Percentiles rank a stretch among this genome's conserved stretches.
Conservation (phyloP, 2,888 invertebrate genomes). For the Ashinkailepas kermadecensis region DNA sequence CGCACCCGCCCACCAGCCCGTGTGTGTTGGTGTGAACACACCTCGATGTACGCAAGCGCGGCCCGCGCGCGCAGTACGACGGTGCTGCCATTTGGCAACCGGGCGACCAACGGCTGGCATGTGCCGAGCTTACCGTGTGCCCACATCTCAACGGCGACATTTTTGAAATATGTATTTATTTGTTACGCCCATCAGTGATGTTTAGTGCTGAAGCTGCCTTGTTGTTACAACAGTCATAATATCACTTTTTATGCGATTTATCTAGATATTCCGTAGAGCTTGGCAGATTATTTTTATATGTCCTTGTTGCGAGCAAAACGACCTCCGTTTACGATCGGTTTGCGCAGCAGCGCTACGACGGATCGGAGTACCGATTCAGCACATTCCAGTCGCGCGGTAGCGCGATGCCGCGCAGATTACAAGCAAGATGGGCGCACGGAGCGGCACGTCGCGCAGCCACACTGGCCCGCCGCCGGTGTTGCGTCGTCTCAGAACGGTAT, state of each 20-base stretch:
- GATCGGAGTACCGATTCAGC: neutral
- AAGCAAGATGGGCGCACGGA: neutral
- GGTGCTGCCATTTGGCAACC: neutral
- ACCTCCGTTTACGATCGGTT: neutral
- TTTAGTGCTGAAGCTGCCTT: constrained; percentile 5
- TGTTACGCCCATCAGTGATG: constrained; percentile 1
- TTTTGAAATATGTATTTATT: constrained; percentile 16
- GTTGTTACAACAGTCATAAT: constrained; percentile 18
- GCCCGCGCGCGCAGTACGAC: neutral
- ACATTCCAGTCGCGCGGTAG: neutral
- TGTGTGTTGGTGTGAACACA: neutral
- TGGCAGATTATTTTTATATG: constrained; percentile 21
- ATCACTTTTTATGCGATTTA: constrained; percentile 18
- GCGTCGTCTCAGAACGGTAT: neutral
- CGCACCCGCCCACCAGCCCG: neutral
- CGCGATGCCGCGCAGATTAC: neutral
- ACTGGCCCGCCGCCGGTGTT: neutral
- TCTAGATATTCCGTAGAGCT: constrained; percentile 18
- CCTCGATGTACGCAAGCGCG: neutral
- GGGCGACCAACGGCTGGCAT: too few relatives aligned
- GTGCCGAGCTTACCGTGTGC: neutral
- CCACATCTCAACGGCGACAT: neutral
- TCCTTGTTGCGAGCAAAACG: constrained; percentile 13
- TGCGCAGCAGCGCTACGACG: neutral
- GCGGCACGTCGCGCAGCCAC: neutral